Base-by-base conservation (phyloP, 2,113 vertebrate genomes). In the Hiodon alosoides region DNA sequence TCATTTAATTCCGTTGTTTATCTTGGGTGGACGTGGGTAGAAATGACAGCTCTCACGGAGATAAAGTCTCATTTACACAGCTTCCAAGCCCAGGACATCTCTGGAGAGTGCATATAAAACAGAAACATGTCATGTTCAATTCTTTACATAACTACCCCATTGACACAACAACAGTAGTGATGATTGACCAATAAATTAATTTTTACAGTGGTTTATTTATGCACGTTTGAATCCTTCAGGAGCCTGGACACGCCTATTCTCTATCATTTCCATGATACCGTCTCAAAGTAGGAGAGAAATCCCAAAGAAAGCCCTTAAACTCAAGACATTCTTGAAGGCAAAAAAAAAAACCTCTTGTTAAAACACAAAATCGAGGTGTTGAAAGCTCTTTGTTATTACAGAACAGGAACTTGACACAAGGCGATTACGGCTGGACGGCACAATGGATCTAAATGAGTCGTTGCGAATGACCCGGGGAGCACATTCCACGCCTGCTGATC, bases 391-490 rank as follows among this genome's bases (percentile, higher is more conserved):
- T 76, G 77, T 81, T 82, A 73, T 79, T 78, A 80, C 64, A 57
- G 51, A 62, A 51, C 69, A 79, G 79, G 75, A 81, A 82, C 78
- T 77, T 73, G 79, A 84, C 81, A 81, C 57, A 11, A 47, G 62
- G 59, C 85, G 78, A 79, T 85, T 79, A 82, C 66, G 74, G 57
- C 71, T 14, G 16, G 76, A 79, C 16, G 68, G 57, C 79, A 87
- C 83, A 86, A 88, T 84, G 80, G 82, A 72, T 50, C 80, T 85
- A 78, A 86, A 90, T 85, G 71, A 57, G 55, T 86, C 80, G 85
- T 86, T 86, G 84, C 75, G 83, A 81, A 83, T 79, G 79, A 86
- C 71, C 61, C 73, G 75, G 70, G 82, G 74, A 77, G 60, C 73
- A 17, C 78, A 81, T 58, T 87, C 76, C 67, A 51, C 2, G 31